These are phyloP conservation scores for Enchytraeus crypticus DNA, from an alignment of 2,888 invertebrate species.

Conservation along the genomic window DNA sequence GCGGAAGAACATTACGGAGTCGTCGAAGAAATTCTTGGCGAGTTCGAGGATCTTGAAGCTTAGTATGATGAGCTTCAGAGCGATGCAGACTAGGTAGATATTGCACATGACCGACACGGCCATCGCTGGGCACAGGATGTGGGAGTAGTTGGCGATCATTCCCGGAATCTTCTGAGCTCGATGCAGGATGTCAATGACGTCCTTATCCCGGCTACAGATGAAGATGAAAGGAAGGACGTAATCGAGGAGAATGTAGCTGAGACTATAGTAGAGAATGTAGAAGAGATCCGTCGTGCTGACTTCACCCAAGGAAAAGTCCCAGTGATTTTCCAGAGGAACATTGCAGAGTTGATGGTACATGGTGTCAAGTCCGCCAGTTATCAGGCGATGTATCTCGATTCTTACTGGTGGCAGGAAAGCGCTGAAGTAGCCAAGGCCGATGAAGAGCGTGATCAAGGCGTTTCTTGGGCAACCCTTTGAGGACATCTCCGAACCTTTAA, in stretches of 20 bases:
- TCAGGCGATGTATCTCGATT: background rate
- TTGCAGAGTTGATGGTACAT: conserved; percentile 1
- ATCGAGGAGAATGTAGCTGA: conserved; percentile 15
- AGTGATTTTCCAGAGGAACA: conserved; percentile 22
- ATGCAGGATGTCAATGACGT: conserved; percentile 21
- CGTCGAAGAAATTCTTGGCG: conserved; percentile 7
- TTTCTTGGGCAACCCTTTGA: background rate
- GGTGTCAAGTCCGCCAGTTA: background rate
- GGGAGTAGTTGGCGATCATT: background rate
- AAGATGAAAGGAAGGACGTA: conserved; percentile 22
- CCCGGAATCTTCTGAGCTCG: conserved; percentile 4
- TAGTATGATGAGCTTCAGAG: conserved; percentile 19
- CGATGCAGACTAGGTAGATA: conserved; percentile 19
- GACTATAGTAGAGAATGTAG: conserved; percentile 22
- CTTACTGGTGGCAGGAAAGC: conserved; percentile 16
- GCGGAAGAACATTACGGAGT: conserved; percentile 16
- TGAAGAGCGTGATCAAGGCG: background rate
- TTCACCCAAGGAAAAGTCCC: conserved; percentile 16
- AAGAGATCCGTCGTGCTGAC: conserved; percentile 11
- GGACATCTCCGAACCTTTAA: conserved; percentile 3
- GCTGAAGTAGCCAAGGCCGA: conserved; percentile 6
- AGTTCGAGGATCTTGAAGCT: conserved; percentile 21
- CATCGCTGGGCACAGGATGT: conserved; percentile 10
- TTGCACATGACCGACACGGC: conserved; percentile 18
- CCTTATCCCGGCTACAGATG: conserved; percentile 19